Base-by-base conservation (phyloP, 1,140 invertebrate species). In the Heliothis subflexa region DNA sequence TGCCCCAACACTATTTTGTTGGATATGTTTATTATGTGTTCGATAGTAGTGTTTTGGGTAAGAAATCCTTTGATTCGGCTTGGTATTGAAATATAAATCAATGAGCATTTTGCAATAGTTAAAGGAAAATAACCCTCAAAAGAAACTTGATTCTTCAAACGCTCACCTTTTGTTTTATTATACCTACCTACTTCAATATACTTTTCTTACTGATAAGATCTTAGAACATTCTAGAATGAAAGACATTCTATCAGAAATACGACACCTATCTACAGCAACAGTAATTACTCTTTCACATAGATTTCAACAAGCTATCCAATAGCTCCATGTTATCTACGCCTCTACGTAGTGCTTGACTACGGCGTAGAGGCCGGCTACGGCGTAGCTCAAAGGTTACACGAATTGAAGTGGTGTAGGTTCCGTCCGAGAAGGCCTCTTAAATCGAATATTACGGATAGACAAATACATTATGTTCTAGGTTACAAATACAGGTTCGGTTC, bases 351-450 rank as follows among this genome's bases (percentile, higher is more conserved):
- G 11, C 18, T 12, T 59, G 2, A 16, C 33, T 64, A 21, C 62
- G 64, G 16, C 64, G 64, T 68, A 68, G 45, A 18, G 5, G 21
- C 50, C 47, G 25, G 47, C 66, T 70, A 70, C 47, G 47, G 12
- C 66, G 47, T 70, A 70, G 66, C 66, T 66, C 62, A 66, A 66
- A 70, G 47, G 66, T 70, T 70, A 70, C 66, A 70, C 47, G 21
- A 25, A 50, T 49, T 70, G 16, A 70, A 70, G 47, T 70, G 47
- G 21, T 52, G 66, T 50, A 50, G 21, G 18, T 50, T 52, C 47
- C 21, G 66, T 28, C 21, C 66, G 47, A 50, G 66, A 52, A 18
- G 13, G 50, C 66, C 66, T 50, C 66, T 70, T 50, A 25, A 21
- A 10, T 25, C 14, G 40, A 47, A 14, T 50, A 50, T 21, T 25